phyloP scores from a whole-genome alignment of 2,888 invertebrate species.

The Melitaea athalia region DNA sequence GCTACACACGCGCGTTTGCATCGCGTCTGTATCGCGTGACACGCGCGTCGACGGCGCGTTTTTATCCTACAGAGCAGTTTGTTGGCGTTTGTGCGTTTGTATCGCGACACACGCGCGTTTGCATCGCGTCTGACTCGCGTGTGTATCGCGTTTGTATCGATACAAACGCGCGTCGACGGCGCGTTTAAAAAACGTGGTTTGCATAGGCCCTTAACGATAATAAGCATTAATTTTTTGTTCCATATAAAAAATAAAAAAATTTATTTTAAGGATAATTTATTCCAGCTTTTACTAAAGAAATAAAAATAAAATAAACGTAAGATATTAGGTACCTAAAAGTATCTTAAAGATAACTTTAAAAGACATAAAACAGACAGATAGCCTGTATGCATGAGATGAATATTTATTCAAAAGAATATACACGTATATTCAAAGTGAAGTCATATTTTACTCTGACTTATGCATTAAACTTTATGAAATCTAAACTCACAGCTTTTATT shows the following conservation, averaged over 20 bases:
- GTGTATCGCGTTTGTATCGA: too few species aligned
- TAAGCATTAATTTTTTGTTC: too few species aligned
- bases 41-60: too few species aligned
- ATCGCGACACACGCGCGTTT: too few species aligned
- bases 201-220: too few species aligned
- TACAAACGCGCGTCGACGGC: too few species aligned
- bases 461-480: background rate
- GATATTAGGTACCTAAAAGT: background rate
- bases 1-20: too few species aligned
- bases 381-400: conserved; percentile 1
- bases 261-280: background rate
- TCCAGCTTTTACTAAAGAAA: background rate
- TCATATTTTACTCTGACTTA: conserved; percentile 12
- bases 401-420: conserved; percentile 14
- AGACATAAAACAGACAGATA: conserved; percentile 10
- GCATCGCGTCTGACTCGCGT: too few species aligned
- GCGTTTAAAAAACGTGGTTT: too few species aligned
- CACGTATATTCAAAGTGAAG: conserved; percentile 10
- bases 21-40: too few species aligned
- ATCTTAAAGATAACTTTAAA: conserved; percentile 7
- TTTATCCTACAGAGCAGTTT: too few species aligned
- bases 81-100: too few species aligned
- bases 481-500: background rate
- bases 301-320: background rate
- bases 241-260: background rate